Evolutionary conservation across 2,797 vertebrate species (phyloP), one percentile per base, ranked within the genome.

Genomic region (Adelosebastes latens): DNA sequence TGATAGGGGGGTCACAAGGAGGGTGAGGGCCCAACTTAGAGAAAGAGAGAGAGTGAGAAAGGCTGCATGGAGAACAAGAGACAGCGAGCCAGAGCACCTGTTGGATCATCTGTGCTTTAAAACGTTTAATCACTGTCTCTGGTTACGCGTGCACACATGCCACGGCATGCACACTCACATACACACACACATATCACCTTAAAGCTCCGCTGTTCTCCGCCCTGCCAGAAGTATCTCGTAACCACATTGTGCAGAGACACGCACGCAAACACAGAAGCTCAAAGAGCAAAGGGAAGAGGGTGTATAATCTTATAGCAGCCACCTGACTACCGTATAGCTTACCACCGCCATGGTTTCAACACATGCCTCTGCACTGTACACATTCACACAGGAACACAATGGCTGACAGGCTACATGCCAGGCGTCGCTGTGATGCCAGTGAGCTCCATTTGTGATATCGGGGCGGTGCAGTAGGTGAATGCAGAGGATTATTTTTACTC

Each of bases 81-180:
- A 89, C 83, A 79, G 85, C 66, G 77, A 90, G 81, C 88, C 71
- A 83, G 79, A 89, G 90, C 95, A 96, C 94, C 96, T 96, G 96
- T 96, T 88, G 89, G 90, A 92, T 95, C 91, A 94, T 94, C 93
- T 93, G 92, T 90, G 91, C 89, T 90, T 92, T 79, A 90, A 94
- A 94, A 92, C 87, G 34, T 94, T 94, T 94, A 95, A 94, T 94
- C 92, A 92, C 89, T 86, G 82, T 94, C 92, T 96, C 94, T 82
- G 68, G 93, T 96, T 96, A 91, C 93, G 27, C 71, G 2, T 11
- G 14, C 20, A 52, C 39, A 49, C 70, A 72, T 61, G 39, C 58
- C 70, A 82, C 82, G 68, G 72, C 64, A 74, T 53, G 29, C 74
- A 84, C 70, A 77, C 84, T 75, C 81, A 46, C 42, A 18, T 46